Evolutionary conservation across 2,113 vertebrate species (phyloP), one percentile per base, ranked within the genome.

Genomic region (Hiodon alosoides): DNA sequence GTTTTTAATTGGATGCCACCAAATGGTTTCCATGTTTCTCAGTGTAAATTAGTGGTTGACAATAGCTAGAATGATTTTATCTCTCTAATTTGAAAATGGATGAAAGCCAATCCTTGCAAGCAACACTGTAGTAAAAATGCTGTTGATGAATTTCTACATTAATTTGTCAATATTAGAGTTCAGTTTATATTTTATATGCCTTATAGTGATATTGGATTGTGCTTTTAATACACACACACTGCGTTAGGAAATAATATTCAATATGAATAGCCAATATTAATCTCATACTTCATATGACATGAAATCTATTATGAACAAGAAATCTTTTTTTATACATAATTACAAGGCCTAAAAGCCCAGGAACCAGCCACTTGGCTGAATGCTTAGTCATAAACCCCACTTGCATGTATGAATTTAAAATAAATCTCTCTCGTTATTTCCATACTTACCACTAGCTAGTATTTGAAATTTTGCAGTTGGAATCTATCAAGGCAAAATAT

Each of bases 21-120:
- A 69, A 69, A 69, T 69, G 52, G 68, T 48, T 55, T 69, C 16
- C 31, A 31, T 57, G 6, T 57, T 57, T 57, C 11, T 69, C 55
- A 54, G 68, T 69, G 8, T 16, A 10, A 52, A 52, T 17, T 14
- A 54, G 68, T 69, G 14, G 52, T 31, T 69, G 68, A 69, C 8
- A 54, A 69, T 50, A 7, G 8, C 4, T 1, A 14, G 1, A 14
- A 13, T 4, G 8, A 14, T 55, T 7, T 54, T n/a, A 69, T 69
- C 68, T 54, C n/a, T 31, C n/a, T 7, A 54, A 54, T 52, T 69
- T 54, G 55, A 53, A 10, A 31, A 31, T 2, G 31, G 31, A 31
- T 31, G 31, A 52, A 54, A 69, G 52, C 52, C 52, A 7, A n/a
- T 8, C 53, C 8, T 17, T 7, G 8, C 68, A 69, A 69, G 51